Base-by-base conservation (phyloP, 2,113 vertebrate genomes). In the Probosciger aterrimus region DNA sequence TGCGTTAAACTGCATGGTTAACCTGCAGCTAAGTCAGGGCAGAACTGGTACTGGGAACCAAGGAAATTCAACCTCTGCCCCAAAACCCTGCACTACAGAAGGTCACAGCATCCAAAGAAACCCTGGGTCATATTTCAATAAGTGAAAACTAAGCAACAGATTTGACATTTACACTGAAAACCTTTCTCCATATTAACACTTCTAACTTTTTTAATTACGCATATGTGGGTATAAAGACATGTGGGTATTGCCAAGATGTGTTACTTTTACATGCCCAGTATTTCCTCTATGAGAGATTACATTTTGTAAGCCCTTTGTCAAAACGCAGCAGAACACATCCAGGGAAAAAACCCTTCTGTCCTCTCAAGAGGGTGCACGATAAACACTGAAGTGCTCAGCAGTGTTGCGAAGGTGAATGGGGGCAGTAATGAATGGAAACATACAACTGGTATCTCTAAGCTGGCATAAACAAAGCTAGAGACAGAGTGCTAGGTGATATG, bases 351-450 rank as follows among this genome's bases (percentile, higher is more conserved):
- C 3, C 15, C 15, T 82, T 65, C 79, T 95, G 52, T 75, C 22
- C 19, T 62, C 35, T 84, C 37, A 75, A 88, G 93, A 77, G 43
- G 35, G 20, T 2, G 18, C 25, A 43, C 0, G 4, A 14, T 24
- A 80, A 70, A 76, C 70, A 18, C 1, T 25, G 24, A 81, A 92
- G 80, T 28, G 55, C 20, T 79, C 49, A 1, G 69, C 41, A 28
- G 67, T 14, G 76, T 68, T 82, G 13, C 7, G 1, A 12, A 43
- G 73, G 52, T 49, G 71, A 63, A 44, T 1, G 20, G 83, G n/a
- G 74, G 81, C 41, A 44, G 35, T 25, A 92, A 92, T 39, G 82
- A 81, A 85, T 86, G 95, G 96, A 97, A 97, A 95, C 91, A 37
- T 6, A 7, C 1, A 65, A 15, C 44, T 76, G 64, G 16, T 97